Evolutionary conservation across 2,888 invertebrate genomes (phyloP).

Genomic region (Belgica antarctica): DNA sequence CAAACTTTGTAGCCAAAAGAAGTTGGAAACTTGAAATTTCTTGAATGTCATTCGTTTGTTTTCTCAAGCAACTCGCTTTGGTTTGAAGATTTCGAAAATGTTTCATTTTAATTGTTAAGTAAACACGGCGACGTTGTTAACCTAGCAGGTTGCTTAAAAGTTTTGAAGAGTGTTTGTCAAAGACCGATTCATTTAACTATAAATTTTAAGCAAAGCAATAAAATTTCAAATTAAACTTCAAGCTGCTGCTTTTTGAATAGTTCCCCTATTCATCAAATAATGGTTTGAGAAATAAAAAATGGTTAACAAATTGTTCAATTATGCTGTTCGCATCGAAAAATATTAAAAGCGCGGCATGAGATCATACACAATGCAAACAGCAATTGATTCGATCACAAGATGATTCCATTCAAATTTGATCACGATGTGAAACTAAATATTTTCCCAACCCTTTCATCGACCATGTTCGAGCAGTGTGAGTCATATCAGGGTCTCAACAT

Average conservation of each 20-base stretch:
- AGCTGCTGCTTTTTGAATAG: no score
- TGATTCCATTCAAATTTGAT: constrained; percentile 22
- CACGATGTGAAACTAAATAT: constrained; percentile 16
- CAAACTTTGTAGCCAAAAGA: not conserved
- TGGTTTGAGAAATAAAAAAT: not conserved
- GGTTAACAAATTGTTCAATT: not conserved
- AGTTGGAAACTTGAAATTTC: not conserved
- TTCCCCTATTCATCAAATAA: not conserved
- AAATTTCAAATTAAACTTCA: not conserved
- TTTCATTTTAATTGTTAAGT: constrained; percentile 40
- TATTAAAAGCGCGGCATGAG: constrained; percentile 10
- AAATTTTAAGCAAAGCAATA: constrained; percentile 17
- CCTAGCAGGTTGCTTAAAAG: not conserved
- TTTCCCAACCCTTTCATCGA: not conserved
- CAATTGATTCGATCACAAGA: constrained; percentile 20
- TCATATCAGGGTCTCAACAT: constrained; percentile 2
- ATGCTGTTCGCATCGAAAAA: not conserved
- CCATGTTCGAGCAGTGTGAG: not conserved
- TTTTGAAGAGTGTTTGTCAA: not conserved
- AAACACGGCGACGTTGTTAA: constrained; percentile 9
- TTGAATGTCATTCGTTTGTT: constrained; percentile 23
- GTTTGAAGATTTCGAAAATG: constrained; percentile 26
- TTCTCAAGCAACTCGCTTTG: constrained; percentile 5
- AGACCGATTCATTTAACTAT: not conserved
- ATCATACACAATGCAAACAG: not conserved